Base-by-base conservation (phyloP, 2,888 invertebrate genomes). In the Synanthedon andrenaeformis region DNA sequence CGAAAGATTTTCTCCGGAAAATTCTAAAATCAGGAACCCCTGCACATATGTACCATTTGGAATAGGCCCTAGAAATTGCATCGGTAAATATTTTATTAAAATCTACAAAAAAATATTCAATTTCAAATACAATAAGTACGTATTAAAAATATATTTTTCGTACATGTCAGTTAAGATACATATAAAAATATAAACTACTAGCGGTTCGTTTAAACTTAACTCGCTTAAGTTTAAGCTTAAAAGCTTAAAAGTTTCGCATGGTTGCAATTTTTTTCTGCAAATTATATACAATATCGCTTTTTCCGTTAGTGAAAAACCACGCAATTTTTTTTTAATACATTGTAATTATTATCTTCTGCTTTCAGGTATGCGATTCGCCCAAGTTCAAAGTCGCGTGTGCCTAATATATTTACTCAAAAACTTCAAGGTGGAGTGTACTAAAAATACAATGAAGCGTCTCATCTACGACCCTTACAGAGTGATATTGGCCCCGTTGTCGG, bases 1-100 rank as follows among this genome's bases (percentile, higher is more conserved):
- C 4, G 62, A 64, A 1, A 56, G 60, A n/a, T 64, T 63, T 41
- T 48, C 56, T 3, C 56, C 59, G n/a, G 63, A 62, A 41, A 59
- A 59, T 11, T 52, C 50, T 35, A 57, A 55, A 17, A 23, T n/a
- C 6, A 55, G 58, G 6, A 57, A 58, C 51, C 57, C 58, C 0
- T 59, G 59, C 42, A 58, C 58, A 17, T 63, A 59, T 50, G 8
- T 62, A 53, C 61, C 62, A 1, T 62, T 62, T 48, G 59, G 64
- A 10, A 28, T 54, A 8, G 62, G 62, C 12, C 61, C 62, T 2
- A 51, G 62, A 4, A 59, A 59, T 53, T 62, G 64, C 42, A 56
- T 59, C 12, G 59, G 61, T 58, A 52, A 57, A 53, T 54, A 42
- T 6, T n/a, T 14, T 49, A 35, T 2, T 35, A 10, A 35, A 35